These are phyloP conservation scores for Megalonaias nervosa DNA, from an alignment of 1,140 invertebrate genomes.

Conservation along the genomic window DNA sequence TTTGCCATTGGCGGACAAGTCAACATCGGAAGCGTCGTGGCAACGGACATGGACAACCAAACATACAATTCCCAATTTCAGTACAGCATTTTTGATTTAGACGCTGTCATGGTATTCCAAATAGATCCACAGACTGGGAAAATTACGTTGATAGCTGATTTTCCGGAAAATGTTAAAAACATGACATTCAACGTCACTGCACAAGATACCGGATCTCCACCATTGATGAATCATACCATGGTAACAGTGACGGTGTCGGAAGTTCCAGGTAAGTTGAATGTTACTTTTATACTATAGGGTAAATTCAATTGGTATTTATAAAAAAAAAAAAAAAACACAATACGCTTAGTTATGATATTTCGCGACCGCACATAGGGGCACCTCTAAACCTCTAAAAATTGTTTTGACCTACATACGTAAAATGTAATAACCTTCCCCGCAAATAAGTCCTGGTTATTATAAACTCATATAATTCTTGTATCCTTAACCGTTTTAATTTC, in stretches of 20 bases:
- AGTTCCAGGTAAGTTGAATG: slow-evolving; percentile 25
- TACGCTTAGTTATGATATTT: too few species aligned
- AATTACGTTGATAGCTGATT: slow-evolving; percentile 14
- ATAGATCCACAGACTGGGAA: slow-evolving; percentile 16
- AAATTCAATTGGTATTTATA: neutral
- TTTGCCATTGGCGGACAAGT: neutral
- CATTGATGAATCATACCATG: slow-evolving; percentile 1
- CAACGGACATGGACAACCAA: slow-evolving; percentile 16
- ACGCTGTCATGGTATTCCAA: slow-evolving; percentile 2
- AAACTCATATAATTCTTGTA: too few species aligned
- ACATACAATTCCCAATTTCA: slow-evolving; percentile 24
- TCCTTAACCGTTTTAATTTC: too few species aligned
- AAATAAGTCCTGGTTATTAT: too few species aligned
- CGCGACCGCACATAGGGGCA: too few species aligned
- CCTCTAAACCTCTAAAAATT: neutral
- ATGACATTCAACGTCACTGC: slow-evolving; percentile 33
- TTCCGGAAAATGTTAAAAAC: slow-evolving; percentile 6
- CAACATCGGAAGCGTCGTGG: slow-evolving; percentile 19
- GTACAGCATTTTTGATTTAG: slow-evolving; percentile 23
- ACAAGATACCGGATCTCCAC: slow-evolving; percentile 23
- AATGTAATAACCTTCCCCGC: too few species aligned
- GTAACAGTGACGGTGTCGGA: slow-evolving; percentile 18
- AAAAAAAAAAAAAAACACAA: slow-evolving; percentile 7
- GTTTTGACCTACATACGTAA: neutral
- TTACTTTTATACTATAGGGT: neutral